Evolutionary conservation across 2,797 vertebrate species (phyloP), one percentile per base, ranked within the genome.

Genomic region (Anisognathus igniventris): DNA sequence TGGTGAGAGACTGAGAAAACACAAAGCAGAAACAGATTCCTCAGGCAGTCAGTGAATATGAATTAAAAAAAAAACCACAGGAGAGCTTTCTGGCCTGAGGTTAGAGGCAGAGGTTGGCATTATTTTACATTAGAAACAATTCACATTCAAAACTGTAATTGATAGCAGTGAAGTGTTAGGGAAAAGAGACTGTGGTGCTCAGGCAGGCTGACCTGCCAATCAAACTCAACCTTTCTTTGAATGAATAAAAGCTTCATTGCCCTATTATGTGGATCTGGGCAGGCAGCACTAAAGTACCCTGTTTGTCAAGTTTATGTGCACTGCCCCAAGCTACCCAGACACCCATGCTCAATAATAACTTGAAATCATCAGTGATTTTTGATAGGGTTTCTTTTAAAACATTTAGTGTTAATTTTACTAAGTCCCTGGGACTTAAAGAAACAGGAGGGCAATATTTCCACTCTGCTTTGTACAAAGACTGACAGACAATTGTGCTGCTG

Each of bases 121-220:
- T 99, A 99, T 98, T 99, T 99, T 99, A 99, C 99, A 99, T 99
- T 98, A 98, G 98, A 98, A 98, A 98, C 98, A 98, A 98, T 99
- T 98, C 98, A 98, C 98, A 99, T 99, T 99, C 98, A 99, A 98
- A 98, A 97, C 98, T 98, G 98, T 99, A 99, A 99, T 99, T 99
- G 99, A 99, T 99, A 99, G 98, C 98, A 97, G 98, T 98, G 98
- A 98, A 98, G 98, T 98, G 98, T 98, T 97, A 95, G 96, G 97
- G 97, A 91, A 97, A 97, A 96, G 96, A 97, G 94, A 92, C 96
- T 94, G 91, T 93, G 82, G 91, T 93, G 78, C 87, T 97, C 96
- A 97, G 97, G 97, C 97, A 96, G 96, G 88, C 97, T 97, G 97
- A 94, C 94, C 98, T 98, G 98, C 97, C 98, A 98, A 97, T 98